Evolutionary conservation across 2,888 invertebrate species (phyloP).

Genomic region (Cremastinae sp.): DNA sequence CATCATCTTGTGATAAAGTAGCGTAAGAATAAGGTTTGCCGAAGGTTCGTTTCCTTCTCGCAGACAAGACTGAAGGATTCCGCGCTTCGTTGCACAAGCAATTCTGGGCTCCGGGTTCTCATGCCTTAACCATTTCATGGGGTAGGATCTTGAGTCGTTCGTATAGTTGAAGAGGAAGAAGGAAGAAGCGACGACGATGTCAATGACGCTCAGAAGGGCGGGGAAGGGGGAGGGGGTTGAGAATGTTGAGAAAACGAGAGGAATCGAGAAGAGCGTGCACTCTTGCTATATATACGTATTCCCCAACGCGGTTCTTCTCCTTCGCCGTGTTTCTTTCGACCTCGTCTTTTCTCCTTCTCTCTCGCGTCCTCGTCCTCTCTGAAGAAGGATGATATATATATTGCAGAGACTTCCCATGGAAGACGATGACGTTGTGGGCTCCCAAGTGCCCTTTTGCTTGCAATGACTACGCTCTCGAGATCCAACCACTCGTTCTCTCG

Average conservation of each 20-base stretch:
- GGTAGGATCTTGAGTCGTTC: constrained; percentile 56
- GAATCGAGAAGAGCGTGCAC: constrained; percentile 24
- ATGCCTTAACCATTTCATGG: constrained; percentile 38
- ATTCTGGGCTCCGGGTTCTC: neutral
- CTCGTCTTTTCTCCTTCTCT: constrained; percentile 32
- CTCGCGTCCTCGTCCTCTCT: constrained; percentile 21
- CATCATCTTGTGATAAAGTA: constrained; percentile 78
- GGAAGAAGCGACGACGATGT: constrained; percentile 42
- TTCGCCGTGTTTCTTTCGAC: constrained; percentile 21
- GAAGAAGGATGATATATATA: constrained; percentile 63
- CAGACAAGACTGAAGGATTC: constrained; percentile 59
- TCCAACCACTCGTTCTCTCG: constrained; percentile 68
- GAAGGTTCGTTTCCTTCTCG: constrained; percentile 44
- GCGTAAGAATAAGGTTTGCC: constrained; percentile 80
- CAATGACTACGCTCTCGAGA: constrained; percentile 77
- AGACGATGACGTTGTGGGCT: constrained; percentile 70
- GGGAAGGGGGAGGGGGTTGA: constrained; percentile 39
- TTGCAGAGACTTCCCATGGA: constrained; percentile 52
- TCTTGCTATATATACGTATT: constrained; percentile 62
- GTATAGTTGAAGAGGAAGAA: constrained; percentile 54
- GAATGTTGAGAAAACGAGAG: constrained; percentile 47
- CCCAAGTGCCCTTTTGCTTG: constrained; percentile 74
- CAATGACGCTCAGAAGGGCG: constrained; percentile 41
- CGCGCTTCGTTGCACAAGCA: neutral
- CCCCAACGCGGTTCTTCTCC: constrained; percentile 49